These are phyloP conservation scores for Callaeas wilsoni DNA, from an alignment of 2,113 vertebrate genomes.

Conservation along the genomic window DNA sequence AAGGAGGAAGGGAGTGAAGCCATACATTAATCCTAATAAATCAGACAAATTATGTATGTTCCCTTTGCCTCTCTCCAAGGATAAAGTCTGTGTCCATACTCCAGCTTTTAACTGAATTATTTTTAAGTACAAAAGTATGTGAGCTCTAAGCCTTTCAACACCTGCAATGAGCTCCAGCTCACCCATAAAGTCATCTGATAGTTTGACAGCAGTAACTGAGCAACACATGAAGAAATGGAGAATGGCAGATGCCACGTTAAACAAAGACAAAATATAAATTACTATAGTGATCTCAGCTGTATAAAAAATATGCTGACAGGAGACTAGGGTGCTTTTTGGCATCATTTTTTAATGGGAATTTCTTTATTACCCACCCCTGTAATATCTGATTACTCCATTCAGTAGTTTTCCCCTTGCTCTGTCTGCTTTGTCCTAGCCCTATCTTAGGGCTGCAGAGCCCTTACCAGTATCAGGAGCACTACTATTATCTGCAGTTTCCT, in stretches of 20 bases:
- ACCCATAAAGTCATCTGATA: neutral
- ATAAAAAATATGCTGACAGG: neutral
- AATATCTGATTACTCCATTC: neutral
- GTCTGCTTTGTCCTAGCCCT: neutral
- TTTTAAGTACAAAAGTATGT: neutral
- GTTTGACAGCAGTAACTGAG: neutral
- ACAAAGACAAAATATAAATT: neutral
- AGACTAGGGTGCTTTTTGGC: neutral
- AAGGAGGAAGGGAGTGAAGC: neutral
- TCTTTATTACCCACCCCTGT: neutral
- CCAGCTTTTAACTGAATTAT: neutral
- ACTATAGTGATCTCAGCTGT: neutral
- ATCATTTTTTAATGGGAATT: neutral
- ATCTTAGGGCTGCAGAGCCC: neutral
- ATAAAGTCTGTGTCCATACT: neutral
- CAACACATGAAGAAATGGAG: neutral
- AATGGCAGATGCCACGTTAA: neutral
- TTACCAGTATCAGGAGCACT: neutral
- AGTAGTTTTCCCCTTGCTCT: neutral
- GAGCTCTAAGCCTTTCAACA: neutral
- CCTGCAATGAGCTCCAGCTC: neutral
- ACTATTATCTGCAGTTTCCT: neutral
- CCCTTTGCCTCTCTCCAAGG: neutral
- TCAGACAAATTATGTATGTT: neutral
- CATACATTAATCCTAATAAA: neutral